Evolutionary conservation across 2,888 invertebrate species (phyloP), one percentile per base, ranked within the genome.

Genomic region (Pantelozetes paolii): DNA sequence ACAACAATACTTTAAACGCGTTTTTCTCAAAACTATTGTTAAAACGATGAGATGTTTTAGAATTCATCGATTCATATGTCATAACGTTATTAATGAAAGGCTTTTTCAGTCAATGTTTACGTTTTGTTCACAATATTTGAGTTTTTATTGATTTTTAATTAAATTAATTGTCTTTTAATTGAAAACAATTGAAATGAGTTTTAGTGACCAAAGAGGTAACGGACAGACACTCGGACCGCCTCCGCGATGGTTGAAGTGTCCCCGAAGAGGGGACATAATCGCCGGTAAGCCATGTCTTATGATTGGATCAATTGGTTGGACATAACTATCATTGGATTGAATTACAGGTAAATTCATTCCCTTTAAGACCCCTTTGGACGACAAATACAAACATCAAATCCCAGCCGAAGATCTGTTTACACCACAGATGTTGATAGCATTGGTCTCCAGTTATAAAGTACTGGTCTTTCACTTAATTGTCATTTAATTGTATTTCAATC

Each of bases 341-440:
- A 71, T 81, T 74, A 87, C 50, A 57, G 88, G 89, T 71, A 91
- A 92, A 81, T 98, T 99, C 82, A 83, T 99, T 75, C 93, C 94
- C 5, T 92, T 95, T 82, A 97, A 96, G 83, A 97, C 98, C 1
- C 98, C 98, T 0, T 85, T 99, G 2, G 90, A 89, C 79, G 84
- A 86, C 11, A 86, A 88, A 73, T 99, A 90, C 82, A 89, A 96
- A 82, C 87, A 87, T 69, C 88, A 92, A 84, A 90, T 99, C 76
- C 90, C 93, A 1, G 88, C 89, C 77, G 88, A 88, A 80, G 89
- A 88, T 82, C 87, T 90, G 48, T 99, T 98, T 82, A 87, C 88
- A 45, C 89, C 96, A 0, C 88, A 89, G 71, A 94, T 97, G 91
- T 84, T 98, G 48, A 90, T 97, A 79, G 86, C 86, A 62, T 88